Conservation (phyloP, 2,888 invertebrate species). For the Andrena dorsata region DNA sequence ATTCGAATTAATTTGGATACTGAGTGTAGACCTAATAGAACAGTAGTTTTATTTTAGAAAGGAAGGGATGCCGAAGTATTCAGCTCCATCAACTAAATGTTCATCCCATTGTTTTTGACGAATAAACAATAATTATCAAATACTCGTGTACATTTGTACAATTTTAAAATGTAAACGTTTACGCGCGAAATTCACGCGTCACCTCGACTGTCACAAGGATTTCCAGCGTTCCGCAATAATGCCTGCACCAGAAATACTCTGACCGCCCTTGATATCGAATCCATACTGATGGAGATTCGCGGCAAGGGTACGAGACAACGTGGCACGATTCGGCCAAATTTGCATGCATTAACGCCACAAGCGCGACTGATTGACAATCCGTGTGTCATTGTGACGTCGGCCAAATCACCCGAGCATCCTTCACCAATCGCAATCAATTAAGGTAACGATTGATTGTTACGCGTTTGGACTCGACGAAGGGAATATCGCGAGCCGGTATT, state of each 20-base stretch:
- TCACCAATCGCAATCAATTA: constrained; percentile 83
- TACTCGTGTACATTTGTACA: background rate
- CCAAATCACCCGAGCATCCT: constrained; percentile 75
- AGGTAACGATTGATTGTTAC: constrained; percentile 81
- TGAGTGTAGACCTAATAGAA: too few relatives aligned
- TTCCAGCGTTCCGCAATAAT: constrained; percentile 41
- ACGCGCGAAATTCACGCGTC: background rate
- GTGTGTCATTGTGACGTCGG: constrained; percentile 84
- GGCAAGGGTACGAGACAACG: constrained; percentile 73
- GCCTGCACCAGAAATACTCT: constrained; percentile 52
- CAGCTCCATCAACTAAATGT: background rate
- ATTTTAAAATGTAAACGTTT: background rate
- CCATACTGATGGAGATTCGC: constrained; percentile 72
- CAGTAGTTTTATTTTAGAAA: background rate
- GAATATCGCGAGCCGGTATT: constrained; percentile 71
- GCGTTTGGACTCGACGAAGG: constrained; percentile 73
- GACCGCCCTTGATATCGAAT: constrained; percentile 72
- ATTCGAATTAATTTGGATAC: too few relatives aligned
- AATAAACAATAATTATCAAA: constrained; percentile 4
- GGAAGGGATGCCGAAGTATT: background rate
- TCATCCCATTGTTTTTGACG: background rate
- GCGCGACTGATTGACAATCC: constrained; percentile 85
- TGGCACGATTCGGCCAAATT: constrained; percentile 78
- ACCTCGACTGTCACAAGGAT: constrained; percentile 45
- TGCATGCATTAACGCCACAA: constrained; percentile 84